Evolutionary conservation across 2,113 vertebrate genomes (phyloP), one percentile per base, ranked within the genome.

Genomic region (Cromileptes altivelis): DNA sequence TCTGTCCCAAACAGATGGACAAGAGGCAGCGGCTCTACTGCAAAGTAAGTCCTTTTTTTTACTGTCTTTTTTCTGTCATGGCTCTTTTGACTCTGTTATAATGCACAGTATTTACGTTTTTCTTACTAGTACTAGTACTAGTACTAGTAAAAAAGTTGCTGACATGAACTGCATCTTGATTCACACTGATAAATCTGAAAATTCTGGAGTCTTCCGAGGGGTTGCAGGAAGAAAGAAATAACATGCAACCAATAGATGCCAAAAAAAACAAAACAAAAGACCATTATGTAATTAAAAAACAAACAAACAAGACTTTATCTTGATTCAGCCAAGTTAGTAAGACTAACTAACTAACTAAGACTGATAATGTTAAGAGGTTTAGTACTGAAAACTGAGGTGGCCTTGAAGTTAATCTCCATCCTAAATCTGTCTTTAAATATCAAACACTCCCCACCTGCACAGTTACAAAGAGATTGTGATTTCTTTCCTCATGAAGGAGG

Each of bases 1-100:
- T 81, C 61, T 82, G 74, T 74, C 19, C n/a, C 40, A 74, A 58
- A 82, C 90, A 99, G 98, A 81, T 99, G 98, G 98, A 95, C 89
- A 2, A 96, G 94, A 93, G 97, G 95, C 56, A 96, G 96, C 27
- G 93, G 94, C 40, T 95, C 96, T 45, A 95, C 90, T 49, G 94
- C 97, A 86, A 98, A 97, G 98, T 99, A 93, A 96, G 97, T 94
- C 10, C 58, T 47, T 30, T 50, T 60, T 14, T 47, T 71, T 4
- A 5, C 30, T 60, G 13, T 53, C 3, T 61, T 13, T 4, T 23
- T 21, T 7, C 40, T 6, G 30, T 33, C 6, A 45, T 6, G n/a
- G 3, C 40, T 37, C 13, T 42, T 18, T 19, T n/a, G 40, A 18
- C 4, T 6, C 5, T 73, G 1, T 27, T 57, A 7, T 25, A 11